A percentile compares a stretch with the other conserved stretches of the same genome.
phyloP scores from a whole-genome alignment of 2,113 vertebrate genomes.

The Acrocephalus kingi region DNA sequence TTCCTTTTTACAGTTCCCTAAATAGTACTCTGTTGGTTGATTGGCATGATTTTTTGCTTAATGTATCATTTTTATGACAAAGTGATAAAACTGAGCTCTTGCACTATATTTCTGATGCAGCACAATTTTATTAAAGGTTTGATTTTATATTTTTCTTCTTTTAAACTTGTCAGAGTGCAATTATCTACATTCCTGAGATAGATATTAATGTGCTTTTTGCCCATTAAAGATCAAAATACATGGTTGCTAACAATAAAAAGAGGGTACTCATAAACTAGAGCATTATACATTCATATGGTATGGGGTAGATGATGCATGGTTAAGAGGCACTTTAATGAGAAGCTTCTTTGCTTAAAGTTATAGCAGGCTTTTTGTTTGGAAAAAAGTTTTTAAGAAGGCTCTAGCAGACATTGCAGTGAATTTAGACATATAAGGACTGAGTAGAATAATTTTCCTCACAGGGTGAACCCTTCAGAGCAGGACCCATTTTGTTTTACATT shows the following conservation, averaged over 20 bases:
- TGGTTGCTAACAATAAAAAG: not conserved
- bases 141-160: not conserved
- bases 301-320: not conserved
- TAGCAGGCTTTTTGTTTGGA: not conserved
- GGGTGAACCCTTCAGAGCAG: not conserved
- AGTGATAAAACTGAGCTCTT: not conserved
- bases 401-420: not conserved
- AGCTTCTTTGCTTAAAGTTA: not conserved
- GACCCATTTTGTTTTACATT: not conserved
- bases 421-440: conserved; percentile 26
- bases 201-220: not conserved
- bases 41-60: not conserved
- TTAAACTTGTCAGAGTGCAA: not conserved
- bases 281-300: fast-evolving
- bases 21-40: not conserved
- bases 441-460: not conserved
- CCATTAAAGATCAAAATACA: not conserved
- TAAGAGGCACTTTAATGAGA: not conserved
- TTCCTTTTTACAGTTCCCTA: not conserved
- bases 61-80: not conserved
- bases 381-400: not conserved
- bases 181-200: not conserved
- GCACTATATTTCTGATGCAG: not conserved
- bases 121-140: not conserved
- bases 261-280: not conserved